Evolutionary conservation across 2,797 vertebrate species (phyloP).

Genomic region (Champsocephalus gunnari): DNA sequence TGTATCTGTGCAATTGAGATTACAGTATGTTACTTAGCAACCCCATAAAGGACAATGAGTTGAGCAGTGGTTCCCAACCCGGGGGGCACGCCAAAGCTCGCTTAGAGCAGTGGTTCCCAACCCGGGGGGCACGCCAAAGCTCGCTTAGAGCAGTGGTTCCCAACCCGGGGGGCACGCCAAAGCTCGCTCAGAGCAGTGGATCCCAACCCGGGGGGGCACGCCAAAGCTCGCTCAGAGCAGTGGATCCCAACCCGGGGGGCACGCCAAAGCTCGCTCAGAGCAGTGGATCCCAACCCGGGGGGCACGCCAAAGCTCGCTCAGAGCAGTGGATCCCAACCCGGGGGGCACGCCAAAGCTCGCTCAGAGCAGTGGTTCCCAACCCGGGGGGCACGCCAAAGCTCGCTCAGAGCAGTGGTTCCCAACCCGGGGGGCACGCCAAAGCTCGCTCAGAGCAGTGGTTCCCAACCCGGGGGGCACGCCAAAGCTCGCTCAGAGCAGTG

Average conservation of each 20-base stretch:
- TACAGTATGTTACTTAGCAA: constrained; percentile 24
- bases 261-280: not conserved
- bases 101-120: constrained; percentile 3
- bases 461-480: too few species aligned
- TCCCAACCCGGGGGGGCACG: too few species aligned
- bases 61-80: not conserved
- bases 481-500: constrained; percentile 5
- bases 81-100: too few species aligned
- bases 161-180: too few species aligned
- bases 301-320: not conserved
- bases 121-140: too few species aligned
- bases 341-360: not conserved
- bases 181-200: constrained; percentile 11
- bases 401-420: too few species aligned
- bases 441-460: constrained; percentile 5
- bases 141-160: too few species aligned
- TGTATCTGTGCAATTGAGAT: constrained; percentile 10
- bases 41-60: constrained; percentile 20
- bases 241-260: too few species aligned
- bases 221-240: constrained; percentile 4
- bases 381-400: too few species aligned
- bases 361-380: not conserved
- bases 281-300: too few species aligned
- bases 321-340: not conserved
- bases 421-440: too few species aligned